phyloP scores from a whole-genome alignment of 2,113 vertebrate genomes.

The Barnardius zonarius region DNA sequence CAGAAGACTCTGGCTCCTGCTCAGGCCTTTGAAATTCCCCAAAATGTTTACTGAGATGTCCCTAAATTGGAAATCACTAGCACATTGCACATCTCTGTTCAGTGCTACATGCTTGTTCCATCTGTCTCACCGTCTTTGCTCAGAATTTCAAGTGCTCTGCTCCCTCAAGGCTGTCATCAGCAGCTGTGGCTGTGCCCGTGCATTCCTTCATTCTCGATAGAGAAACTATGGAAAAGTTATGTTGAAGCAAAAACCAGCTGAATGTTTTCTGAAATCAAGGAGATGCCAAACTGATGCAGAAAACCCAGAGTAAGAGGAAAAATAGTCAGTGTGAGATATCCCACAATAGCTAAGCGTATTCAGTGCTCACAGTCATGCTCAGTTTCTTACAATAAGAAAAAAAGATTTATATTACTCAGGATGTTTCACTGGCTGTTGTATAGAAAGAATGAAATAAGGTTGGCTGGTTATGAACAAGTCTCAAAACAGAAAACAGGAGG shows the following conservation, averaged over 20 bases:
- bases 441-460: not conserved
- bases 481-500: not conserved
- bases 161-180: not conserved
- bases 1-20: not conserved
- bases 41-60: not conserved
- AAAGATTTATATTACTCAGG: rapidly evolving
- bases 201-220: not conserved
- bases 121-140: not conserved
- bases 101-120: not conserved
- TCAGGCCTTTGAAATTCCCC: not conserved
- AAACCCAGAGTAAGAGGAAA: not conserved
- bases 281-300: not conserved
- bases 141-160: not conserved
- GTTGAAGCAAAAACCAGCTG: not conserved
- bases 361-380: not conserved
- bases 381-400: not conserved
- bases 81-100: not conserved
- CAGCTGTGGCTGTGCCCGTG: not conserved
- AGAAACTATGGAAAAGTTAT: not conserved
- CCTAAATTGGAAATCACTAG: not conserved
- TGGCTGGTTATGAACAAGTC: not conserved
- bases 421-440: not conserved
- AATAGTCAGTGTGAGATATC: not conserved
- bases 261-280: not conserved
- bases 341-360: rapidly evolving